Conservation (phyloP, 2,797 vertebrate species). For the Pteronotus mesoamericanus region DNA sequence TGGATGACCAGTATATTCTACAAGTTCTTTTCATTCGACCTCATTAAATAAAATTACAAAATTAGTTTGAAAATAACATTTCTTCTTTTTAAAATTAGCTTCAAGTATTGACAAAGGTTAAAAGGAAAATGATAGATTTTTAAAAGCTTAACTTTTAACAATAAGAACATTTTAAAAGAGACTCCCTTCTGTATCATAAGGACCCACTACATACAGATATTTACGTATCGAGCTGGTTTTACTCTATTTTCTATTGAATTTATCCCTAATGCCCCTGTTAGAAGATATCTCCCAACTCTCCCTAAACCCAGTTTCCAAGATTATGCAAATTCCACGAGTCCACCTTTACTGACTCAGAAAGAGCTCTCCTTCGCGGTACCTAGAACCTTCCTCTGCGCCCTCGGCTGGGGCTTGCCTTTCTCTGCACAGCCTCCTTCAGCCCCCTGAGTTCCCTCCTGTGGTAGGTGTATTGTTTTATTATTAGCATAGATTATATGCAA, state of each 20-base stretch:
- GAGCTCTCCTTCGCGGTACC: no score
- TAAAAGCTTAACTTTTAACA: background rate
- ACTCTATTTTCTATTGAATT: background rate
- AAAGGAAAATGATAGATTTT: background rate
- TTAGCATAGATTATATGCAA: background rate
- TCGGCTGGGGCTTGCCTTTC: background rate
- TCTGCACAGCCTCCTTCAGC: background rate
- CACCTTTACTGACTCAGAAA: background rate
- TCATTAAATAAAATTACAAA: constrained; percentile 58
- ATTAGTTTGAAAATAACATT: background rate
- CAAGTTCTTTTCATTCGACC: constrained; percentile 60
- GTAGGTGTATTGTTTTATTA: background rate
- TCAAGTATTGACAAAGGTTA: background rate
- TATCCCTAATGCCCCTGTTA: background rate
- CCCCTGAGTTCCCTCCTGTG: background rate
- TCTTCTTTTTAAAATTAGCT: background rate
- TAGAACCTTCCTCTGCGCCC: no score
- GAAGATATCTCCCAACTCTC: background rate
- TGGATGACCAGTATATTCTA: constrained; percentile 55
- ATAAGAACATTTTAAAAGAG: background rate
- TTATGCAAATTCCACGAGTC: background rate
- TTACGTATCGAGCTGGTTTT: background rate
- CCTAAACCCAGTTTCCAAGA: background rate
- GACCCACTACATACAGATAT: background rate
- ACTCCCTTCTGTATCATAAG: background rate